Percentiles rank a stretch among this genome's conserved stretches.
These are phyloP conservation scores for human DNA, from an alignment of 2,113 vertebrate genomes.

Conservation along the genomic window GRCh38 chr7:21238501-21239000, in stretches of 20 bases:
- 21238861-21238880: neutral
- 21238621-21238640: neutral
- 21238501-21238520: neutral
- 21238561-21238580: neutral
- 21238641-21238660: neutral
- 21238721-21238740: neutral
- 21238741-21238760: neutral
- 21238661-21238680: neutral
- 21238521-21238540: neutral
- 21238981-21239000: neutral
- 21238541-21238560: rapidly evolving
- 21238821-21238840: neutral
- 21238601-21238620: neutral
- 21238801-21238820: neutral
- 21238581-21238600: neutral
- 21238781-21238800: neutral
- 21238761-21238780: neutral
- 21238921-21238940: neutral
- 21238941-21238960: neutral
- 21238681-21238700: neutral
- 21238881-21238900: neutral
- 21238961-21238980: neutral
- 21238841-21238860: neutral
- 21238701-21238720: neutral
- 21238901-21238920: neutral